phyloP scores from a whole-genome alignment of 1,140 invertebrate genomes.

The Bradynema listronoti region DNA sequence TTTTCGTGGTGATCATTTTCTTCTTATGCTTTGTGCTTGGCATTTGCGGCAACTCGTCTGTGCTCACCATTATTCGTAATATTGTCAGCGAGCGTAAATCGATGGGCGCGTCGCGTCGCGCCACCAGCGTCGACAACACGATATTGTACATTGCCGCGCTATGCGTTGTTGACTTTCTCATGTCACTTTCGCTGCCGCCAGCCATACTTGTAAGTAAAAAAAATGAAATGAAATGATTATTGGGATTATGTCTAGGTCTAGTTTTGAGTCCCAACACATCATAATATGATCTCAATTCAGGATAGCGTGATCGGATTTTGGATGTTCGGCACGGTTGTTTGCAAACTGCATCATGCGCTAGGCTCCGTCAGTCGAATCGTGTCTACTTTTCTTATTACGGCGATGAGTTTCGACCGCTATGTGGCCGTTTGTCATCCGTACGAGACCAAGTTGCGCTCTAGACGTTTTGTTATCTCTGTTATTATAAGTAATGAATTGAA shows the following conservation, averaged over 20 bases:
- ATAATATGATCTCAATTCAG: slow-evolving; percentile 29
- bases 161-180: slow-evolving; percentile 55
- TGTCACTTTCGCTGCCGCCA: slow-evolving; percentile 52
- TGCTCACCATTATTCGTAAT: slow-evolving; percentile 53
- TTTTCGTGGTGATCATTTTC: slow-evolving; percentile 54
- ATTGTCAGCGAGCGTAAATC: slow-evolving; percentile 43
- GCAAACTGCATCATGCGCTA: slow-evolving; percentile 53
- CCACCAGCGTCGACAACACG: slow-evolving; percentile 40
- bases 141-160: slow-evolving; percentile 53
- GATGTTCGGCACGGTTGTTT: slow-evolving; percentile 54
- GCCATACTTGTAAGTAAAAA: slow-evolving; percentile 45
- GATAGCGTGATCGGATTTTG: slow-evolving; percentile 56
- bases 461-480: slow-evolving; percentile 29
- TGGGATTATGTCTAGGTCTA: not conserved
- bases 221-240: not conserved
- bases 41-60: slow-evolving; percentile 54
- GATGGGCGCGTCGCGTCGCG: not conserved
- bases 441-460: slow-evolving; percentile 36
- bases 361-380: slow-evolving; percentile 54
- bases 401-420: slow-evolving; percentile 61
- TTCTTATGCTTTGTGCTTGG: slow-evolving; percentile 56
- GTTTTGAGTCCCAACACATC: not conserved
- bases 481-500: slow-evolving; percentile 20
- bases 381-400: slow-evolving; percentile 61
- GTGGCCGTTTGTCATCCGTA: slow-evolving; percentile 61